Conservation (phyloP, 1,140 invertebrate species). For the Oncopeltus fasciatus region DNA sequence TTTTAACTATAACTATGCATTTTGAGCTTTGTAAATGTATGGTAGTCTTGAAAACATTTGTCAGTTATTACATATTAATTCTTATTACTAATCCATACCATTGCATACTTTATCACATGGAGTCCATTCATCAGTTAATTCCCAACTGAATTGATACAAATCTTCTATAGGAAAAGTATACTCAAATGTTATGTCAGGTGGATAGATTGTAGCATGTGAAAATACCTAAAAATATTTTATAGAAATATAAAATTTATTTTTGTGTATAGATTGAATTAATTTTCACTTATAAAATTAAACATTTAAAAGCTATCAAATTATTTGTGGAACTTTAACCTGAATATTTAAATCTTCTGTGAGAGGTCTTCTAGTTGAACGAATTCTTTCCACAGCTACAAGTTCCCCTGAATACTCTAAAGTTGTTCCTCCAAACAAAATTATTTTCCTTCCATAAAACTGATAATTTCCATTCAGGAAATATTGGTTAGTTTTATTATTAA, state of each 20-base stretch:
- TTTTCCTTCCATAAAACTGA: slow-evolving; percentile 51
- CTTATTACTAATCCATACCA: too few species aligned
- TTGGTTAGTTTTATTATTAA: slow-evolving; percentile 39
- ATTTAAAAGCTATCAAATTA: too few species aligned
- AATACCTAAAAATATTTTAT: slow-evolving; percentile 49
- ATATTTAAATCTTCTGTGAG: slow-evolving; percentile 57
- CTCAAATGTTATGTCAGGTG: slow-evolving; percentile 57
- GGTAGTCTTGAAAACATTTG: too few species aligned
- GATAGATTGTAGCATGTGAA: slow-evolving; percentile 49
- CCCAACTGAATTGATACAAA: slow-evolving; percentile 35
- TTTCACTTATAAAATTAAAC: too few species aligned
- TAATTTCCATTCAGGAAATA: slow-evolving; percentile 71
- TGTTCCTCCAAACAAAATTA: slow-evolving; percentile 50
- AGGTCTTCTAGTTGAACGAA: slow-evolving; percentile 62
- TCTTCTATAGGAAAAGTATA: slow-evolving; percentile 39
- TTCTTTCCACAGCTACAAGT: slow-evolving; percentile 49
- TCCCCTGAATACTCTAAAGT: slow-evolving; percentile 71
- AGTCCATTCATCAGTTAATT: slow-evolving; percentile 41
- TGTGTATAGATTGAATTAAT: too few species aligned
- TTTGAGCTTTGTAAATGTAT: too few species aligned
- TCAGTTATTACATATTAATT: too few species aligned
- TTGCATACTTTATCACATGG: slow-evolving; percentile 41
- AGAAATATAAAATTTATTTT: too few species aligned
- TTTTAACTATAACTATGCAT: too few species aligned
- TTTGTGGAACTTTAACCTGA: too few species aligned